Percentiles rank a stretch among this genome's conserved stretches.
Evolutionary conservation across 2,888 invertebrate species (phyloP).

Genomic region (Girardia tigrina): DNA sequence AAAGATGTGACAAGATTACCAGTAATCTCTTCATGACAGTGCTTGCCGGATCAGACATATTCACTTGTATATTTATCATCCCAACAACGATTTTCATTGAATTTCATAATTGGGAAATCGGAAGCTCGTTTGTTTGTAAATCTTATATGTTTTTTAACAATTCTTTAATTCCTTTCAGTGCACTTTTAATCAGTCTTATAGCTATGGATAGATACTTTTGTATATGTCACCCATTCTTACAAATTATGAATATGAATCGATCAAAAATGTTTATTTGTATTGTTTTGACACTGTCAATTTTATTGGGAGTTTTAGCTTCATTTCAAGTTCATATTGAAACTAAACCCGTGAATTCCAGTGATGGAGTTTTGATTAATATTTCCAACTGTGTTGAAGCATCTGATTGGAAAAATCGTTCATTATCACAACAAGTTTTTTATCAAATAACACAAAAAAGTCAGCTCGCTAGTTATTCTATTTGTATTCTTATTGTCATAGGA

Average conservation of each 20-base stretch:
- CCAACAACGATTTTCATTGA: constrained; percentile 38
- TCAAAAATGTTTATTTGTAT: constrained; percentile 39
- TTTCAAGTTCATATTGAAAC: constrained; percentile 6
- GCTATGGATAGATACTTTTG: constrained; percentile 45
- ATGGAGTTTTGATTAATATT: neutral
- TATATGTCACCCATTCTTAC: constrained; percentile 44
- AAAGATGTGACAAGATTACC: constrained; percentile 37
- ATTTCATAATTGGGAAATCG: constrained; percentile 32
- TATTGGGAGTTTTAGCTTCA: constrained; percentile 29
- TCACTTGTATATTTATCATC: constrained; percentile 36
- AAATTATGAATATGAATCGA: constrained; percentile 42
- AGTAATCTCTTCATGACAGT: constrained; percentile 37
- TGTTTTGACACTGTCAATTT: constrained; percentile 2
- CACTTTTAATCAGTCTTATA: constrained; percentile 44
- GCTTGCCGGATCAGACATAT: constrained; percentile 36
- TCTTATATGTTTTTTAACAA: constrained; percentile 43
- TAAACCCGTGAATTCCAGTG: neutral
- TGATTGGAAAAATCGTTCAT: constrained; percentile 19
- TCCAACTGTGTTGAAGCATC: constrained; percentile 24
- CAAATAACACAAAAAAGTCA: constrained; percentile 42
- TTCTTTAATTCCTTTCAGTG: constrained; percentile 44
- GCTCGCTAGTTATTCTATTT: constrained; percentile 43
- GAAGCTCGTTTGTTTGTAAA: constrained; percentile 31
- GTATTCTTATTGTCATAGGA: constrained; percentile 44
- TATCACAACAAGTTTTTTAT: constrained; percentile 28